A percentile compares a stretch with the other conserved stretches of the same genome.
These are phyloP conservation scores for Dasysyrphus tricinctus DNA, from an alignment of 2,888 invertebrate species.

Conservation along the genomic window DNA sequence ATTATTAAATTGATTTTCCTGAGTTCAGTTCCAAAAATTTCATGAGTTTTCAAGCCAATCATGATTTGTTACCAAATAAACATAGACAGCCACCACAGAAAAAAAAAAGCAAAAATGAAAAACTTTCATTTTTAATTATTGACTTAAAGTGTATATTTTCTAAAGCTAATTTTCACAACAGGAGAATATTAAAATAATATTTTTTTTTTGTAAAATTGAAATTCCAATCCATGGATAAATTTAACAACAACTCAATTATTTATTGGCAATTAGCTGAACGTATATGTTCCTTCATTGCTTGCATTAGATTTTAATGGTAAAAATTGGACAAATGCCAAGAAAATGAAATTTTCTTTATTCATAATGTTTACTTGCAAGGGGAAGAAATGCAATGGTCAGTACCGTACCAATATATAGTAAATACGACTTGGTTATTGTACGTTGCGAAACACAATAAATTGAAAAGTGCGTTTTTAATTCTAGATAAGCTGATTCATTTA, in stretches of 20 bases:
- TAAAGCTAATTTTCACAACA: neutral
- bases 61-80: neutral
- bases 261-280: constrained; percentile 9
- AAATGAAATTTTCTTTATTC: neutral
- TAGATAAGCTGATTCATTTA: neutral
- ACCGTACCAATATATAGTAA: too few relatives aligned
- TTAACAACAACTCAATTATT: constrained; percentile 8
- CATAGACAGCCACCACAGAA: neutral
- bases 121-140: neutral
- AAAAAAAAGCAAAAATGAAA: neutral
- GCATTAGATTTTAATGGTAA: neutral
- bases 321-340: constrained; percentile 2
- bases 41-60: neutral
- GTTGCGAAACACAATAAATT: neutral
- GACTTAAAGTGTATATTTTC: neutral
- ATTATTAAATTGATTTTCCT: neutral
- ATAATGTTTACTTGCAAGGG: neutral
- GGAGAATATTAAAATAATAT: constrained; percentile 2
- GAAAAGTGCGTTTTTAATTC: constrained; percentile 13
- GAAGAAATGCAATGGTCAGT: neutral
- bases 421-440: neutral
- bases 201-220: neutral
- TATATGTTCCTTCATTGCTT: neutral
- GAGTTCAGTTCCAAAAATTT: constrained; percentile 18
- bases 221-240: constrained; percentile 9